Conservation (phyloP, 2,888 invertebrate genomes). For the Hirtodrosophila trivittata region DNA sequence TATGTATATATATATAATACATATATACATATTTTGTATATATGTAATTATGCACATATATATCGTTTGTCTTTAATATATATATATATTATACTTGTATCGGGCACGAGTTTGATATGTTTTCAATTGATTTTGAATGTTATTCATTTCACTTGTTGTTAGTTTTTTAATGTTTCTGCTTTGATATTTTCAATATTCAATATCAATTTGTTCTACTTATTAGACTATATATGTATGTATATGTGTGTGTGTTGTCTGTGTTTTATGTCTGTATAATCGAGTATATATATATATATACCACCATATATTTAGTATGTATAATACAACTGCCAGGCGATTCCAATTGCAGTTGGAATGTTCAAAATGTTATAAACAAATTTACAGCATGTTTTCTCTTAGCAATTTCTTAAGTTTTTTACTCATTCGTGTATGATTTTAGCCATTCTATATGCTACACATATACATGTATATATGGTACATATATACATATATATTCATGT, state of each 20-base stretch:
- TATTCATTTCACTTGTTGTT: constrained; percentile 44
- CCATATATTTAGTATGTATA: constrained; percentile 45
- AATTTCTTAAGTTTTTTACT: constrained; percentile 23
- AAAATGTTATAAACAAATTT: constrained; percentile 61
- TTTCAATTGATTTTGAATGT: constrained; percentile 78
- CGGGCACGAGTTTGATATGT: constrained; percentile 85
- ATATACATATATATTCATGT: constrained; percentile 44
- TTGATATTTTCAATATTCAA: constrained; percentile 73
- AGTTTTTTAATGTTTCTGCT: constrained; percentile 17
- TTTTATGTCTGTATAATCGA: constrained; percentile 27
- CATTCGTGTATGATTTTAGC: constrained; percentile 15
- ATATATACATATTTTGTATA: constrained; percentile 68
- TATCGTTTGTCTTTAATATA: too few species aligned
- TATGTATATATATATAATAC: constrained; percentile 48
- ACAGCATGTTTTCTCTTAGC: constrained; percentile 47
- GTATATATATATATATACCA: constrained; percentile 23
- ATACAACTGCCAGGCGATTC: constrained; percentile 12
- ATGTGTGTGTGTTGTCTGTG: constrained; percentile 35
- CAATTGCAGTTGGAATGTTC: constrained; percentile 16
- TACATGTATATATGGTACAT: constrained; percentile 27
- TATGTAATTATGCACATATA: constrained; percentile 63
- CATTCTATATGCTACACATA: constrained; percentile 39
- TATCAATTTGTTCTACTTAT: constrained; percentile 75
- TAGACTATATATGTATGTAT: constrained; percentile 34
- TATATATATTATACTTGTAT: constrained; percentile 69